Evolutionary conservation across 2,888 invertebrate species (phyloP), one percentile per base, ranked within the genome.

Genomic region (Oscheius sp.): DNA sequence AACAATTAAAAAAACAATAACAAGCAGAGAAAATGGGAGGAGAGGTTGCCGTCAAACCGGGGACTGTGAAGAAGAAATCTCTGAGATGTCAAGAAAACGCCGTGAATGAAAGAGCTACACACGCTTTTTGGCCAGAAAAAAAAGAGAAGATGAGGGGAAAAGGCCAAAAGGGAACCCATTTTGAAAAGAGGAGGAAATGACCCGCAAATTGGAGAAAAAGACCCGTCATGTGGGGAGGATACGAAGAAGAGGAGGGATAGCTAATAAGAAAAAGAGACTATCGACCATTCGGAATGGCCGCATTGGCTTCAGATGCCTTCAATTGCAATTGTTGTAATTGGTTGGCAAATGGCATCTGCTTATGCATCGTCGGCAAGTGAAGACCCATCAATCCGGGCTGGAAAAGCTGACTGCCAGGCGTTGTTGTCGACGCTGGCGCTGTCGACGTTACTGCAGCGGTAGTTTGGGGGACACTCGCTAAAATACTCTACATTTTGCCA

Each of bases 301-400:
- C 56, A 23, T 35, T 41, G 13, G 29, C 18, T 53, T 69, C 69
- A n/a, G 53, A 35, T 5, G 46, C 27, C 41, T 69, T 69, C 56
- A 56, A 12, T 18, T 56, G 55, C 21, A 69, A n/a, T 35, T 69
- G 69, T 35, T 69, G 69, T 35, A 69, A 55, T 21, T 53, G 56
- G 45, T 53, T 56, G 43, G 69, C 35, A 25, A 55, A 69, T 2
- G 69, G 56, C 55, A 69, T 53, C 53, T 68, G 64, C 43, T 69
- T 69, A 55, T 55, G 52, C 53, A 68, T 55, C 23, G 55, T 56
- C 1, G 69, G 69, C 55, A 69, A 18, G 16, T 53, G 56, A 23
- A 69, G 55, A 18, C 69, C 69, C 69, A 69, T 55, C 18, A 69
- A 13, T 41, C 69, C 69, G 1, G 69, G 23, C 13, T 69, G 69